Evolutionary conservation across 2,797 vertebrate species (phyloP), one percentile per base, ranked within the genome.

Genomic region (Paedocypris micromegethes): DNA sequence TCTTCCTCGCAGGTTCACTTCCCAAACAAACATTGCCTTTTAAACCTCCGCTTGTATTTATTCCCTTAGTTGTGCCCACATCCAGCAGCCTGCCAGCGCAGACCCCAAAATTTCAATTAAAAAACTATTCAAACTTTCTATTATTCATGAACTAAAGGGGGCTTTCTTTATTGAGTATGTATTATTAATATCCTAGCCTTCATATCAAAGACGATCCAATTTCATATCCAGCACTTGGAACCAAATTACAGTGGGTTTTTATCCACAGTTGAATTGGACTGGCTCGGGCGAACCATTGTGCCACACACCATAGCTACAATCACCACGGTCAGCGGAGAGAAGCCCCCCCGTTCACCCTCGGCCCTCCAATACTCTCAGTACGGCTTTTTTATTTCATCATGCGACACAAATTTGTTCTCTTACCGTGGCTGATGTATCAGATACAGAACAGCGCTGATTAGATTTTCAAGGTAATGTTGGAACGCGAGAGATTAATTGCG

Each of bases 161-260:
- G 47, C 48, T 66, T 57, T 72, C 52, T 76, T 65, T 70, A 72
- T 58, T 47, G 59, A 62, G 58, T 58, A 74, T 80, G 64, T 65
- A 78, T 78, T 78, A 79, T 80, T 77, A 79, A 80, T 75, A 78
- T 61, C 51, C 47, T 49, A 45, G 45, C 49, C 43, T 70, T 72
- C 67, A 54, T 68, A 76, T 66, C 68, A 70, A 83, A 86, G 71
- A 71, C 62, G 59, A 82, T 81, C 68, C 78, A 82, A 86, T 84
- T 82, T 68, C 66, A 73, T 63, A 66, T 58, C 68, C 51, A 56
- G 53, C 68, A 52, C 53, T 62, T 51, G 56, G 64, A 72, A 73
- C 70, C 49, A 71, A 75, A 75, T 73, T 71, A 72, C 60, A 72
- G 54, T 40, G 43, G 66, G 52, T 39, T 69, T 72, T 73, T 72